Conservation (phyloP, 1,140 invertebrate species). For the Papilio machaon region DNA sequence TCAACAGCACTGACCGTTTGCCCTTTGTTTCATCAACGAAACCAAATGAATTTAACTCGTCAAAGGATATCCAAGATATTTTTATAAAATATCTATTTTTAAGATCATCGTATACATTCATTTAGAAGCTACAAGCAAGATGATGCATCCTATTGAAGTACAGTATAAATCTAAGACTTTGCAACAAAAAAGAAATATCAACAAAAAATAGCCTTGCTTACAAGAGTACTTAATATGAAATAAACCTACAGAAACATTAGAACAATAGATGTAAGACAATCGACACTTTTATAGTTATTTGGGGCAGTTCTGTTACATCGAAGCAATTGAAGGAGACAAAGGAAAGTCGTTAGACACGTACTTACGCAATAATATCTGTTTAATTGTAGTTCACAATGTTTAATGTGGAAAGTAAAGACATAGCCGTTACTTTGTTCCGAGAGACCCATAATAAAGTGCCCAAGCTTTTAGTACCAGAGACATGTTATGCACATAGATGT, state of each 20-base stretch:
- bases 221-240: background rate
- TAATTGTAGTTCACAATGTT: constrained; percentile 17
- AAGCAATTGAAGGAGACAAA: constrained; percentile 12
- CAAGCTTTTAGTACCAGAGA: background rate
- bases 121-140: too few species aligned
- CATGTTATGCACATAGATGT: background rate
- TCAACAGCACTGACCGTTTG: constrained; percentile 18
- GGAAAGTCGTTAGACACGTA: constrained; percentile 34
- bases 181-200: too few species aligned
- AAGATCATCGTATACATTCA: too few species aligned
- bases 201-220: background rate
- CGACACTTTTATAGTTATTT: background rate
- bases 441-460: constrained; percentile 16
- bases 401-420: constrained; percentile 27
- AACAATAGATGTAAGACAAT: constrained; percentile 6
- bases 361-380: constrained; percentile 29
- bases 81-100: background rate
- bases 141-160: too few species aligned
- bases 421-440: background rate
- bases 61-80: background rate
- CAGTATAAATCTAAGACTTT: too few species aligned
- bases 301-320: background rate
- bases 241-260: background rate
- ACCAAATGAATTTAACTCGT: constrained; percentile 10
- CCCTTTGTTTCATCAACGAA: constrained; percentile 12